Conservation (phyloP, 2,797 vertebrate genomes). For the Hippoglossus hippoglossus region DNA sequence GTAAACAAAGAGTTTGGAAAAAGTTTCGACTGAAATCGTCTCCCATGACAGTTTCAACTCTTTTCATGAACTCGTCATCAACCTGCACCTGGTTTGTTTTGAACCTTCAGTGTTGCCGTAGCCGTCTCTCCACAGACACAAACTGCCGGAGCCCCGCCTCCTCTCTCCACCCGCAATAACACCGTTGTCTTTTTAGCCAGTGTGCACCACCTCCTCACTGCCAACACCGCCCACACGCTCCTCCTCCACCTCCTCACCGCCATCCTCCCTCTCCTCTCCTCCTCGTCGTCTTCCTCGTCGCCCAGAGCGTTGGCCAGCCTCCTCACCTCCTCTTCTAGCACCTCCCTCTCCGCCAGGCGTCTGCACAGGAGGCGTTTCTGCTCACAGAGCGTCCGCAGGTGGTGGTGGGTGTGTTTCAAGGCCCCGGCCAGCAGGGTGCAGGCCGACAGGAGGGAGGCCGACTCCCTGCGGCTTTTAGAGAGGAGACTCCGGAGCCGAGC, state of each 20-base stretch:
- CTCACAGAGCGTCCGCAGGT: conserved; percentile 33
- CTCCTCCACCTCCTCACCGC: conserved; percentile 66
- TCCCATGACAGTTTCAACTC: no score
- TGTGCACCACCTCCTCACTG: conserved; percentile 49
- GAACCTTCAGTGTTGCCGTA: conserved; percentile 16
- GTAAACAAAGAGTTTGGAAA: neutral
- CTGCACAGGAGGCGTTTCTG: conserved; percentile 62
- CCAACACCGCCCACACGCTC: conserved; percentile 51
- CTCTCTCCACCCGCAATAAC: conserved; percentile 55
- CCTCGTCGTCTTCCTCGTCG: conserved; percentile 13
- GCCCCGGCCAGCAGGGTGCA: conserved; percentile 64
- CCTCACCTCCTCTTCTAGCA: conserved; percentile 69
- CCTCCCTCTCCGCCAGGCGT: conserved; percentile 40
- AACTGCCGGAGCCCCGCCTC: conserved; percentile 14
- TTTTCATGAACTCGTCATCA: no score
- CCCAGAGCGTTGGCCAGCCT: conserved; percentile 60
- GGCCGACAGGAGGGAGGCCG: conserved; percentile 43
- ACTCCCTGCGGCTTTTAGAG: conserved; percentile 7
- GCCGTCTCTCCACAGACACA: conserved; percentile 24
- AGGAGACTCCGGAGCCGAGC: conserved; percentile 30
- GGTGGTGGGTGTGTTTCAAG: conserved; percentile 25
- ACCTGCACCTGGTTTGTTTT: neutral
- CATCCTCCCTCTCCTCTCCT: neutral
- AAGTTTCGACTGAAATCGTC: no score
- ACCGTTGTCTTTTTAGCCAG: conserved; percentile 7